Evolutionary conservation across 2,888 invertebrate genomes (phyloP).

Genomic region (Idaea dimidiata): DNA sequence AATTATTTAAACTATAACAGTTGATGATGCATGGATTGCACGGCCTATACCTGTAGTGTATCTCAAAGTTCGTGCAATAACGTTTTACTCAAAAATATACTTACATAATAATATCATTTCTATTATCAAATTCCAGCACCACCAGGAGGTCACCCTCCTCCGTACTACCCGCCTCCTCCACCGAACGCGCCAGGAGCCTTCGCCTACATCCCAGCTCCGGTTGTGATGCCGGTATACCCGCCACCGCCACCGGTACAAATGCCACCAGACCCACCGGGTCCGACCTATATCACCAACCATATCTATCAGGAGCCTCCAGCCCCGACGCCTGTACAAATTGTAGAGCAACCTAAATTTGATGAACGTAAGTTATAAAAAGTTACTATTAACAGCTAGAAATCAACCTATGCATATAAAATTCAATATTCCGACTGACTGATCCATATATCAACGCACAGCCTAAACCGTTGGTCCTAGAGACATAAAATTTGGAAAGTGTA

Average conservation of each 20-base stretch:
- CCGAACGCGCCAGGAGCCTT: slow-evolving; percentile 35
- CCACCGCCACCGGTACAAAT: slow-evolving; percentile 41
- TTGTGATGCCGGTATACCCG: slow-evolving; percentile 62
- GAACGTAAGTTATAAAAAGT: slow-evolving; percentile 21
- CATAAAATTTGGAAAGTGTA: too few species aligned
- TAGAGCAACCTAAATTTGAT: slow-evolving; percentile 40
- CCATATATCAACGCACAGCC: too few species aligned
- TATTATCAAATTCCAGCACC: slow-evolving; percentile 40
- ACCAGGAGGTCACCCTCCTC: slow-evolving; percentile 27
- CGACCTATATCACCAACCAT: slow-evolving; percentile 61
- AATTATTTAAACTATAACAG: neutral
- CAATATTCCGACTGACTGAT: too few species aligned
- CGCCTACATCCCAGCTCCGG: slow-evolving; percentile 59
- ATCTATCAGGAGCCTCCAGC: slow-evolving; percentile 44
- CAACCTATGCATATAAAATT: too few species aligned
- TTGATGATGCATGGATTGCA: neutral
- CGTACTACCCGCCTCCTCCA: slow-evolving; percentile 30
- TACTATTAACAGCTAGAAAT: neutral
- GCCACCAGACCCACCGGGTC: slow-evolving; percentile 28
- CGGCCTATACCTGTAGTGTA: neutral
- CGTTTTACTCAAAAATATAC: too few species aligned
- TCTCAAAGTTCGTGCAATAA: neutral
- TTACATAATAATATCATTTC: neutral
- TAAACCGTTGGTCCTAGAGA: too few species aligned
- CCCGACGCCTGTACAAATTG: slow-evolving; percentile 28